Conservation (phyloP, 1,140 invertebrate genomes). For the Drosophila tsacasi region DNA sequence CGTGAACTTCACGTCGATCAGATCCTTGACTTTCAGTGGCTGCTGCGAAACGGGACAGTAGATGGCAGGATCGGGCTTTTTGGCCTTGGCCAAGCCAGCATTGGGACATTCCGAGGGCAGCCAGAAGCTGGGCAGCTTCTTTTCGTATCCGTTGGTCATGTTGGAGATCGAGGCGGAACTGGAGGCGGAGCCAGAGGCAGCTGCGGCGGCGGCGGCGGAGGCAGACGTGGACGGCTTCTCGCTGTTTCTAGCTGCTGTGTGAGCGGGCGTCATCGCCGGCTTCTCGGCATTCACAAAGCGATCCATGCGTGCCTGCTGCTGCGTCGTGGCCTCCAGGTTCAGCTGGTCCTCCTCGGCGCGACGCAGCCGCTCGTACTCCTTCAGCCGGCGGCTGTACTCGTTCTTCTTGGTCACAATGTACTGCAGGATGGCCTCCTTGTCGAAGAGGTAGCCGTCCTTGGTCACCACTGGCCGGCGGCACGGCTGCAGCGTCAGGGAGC, state of each 20-base stretch:
- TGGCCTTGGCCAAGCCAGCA: constrained; percentile 89
- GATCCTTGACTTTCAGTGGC: constrained; percentile 94
- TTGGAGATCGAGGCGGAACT: constrained; percentile 89
- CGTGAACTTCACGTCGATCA: constrained; percentile 97
- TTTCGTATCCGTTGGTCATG: constrained; percentile 89
- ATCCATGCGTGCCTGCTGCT: constrained; percentile 89
- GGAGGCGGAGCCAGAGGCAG: constrained; percentile 67
- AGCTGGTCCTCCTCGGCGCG: constrained; percentile 89
- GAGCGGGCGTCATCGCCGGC: constrained; percentile 63
- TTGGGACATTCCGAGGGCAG: constrained; percentile 97
- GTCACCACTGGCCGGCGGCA: constrained; percentile 84
- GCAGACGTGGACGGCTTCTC: constrained; percentile 48
- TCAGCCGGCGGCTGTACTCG: constrained; percentile 95
- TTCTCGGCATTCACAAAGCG: constrained; percentile 90
- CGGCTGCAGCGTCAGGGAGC: constrained; percentile 98
- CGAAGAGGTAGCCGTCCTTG: constrained; percentile 97
- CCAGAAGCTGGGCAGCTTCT: constrained; percentile 98
- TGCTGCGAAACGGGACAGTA: constrained; percentile 97
- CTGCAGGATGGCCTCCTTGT: constrained; percentile 98
- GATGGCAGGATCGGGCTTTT: constrained; percentile 96
- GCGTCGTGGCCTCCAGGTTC: constrained; percentile 79
- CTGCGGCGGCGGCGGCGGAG: constrained; percentile 16
- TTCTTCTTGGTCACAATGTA: constrained; percentile 98
- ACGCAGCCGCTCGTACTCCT: constrained; percentile 97
- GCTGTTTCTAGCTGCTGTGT: constrained; percentile 24